Evolutionary conservation across 2,113 vertebrate species (phyloP).

Genomic region (Peucedramus taeniatus): DNA sequence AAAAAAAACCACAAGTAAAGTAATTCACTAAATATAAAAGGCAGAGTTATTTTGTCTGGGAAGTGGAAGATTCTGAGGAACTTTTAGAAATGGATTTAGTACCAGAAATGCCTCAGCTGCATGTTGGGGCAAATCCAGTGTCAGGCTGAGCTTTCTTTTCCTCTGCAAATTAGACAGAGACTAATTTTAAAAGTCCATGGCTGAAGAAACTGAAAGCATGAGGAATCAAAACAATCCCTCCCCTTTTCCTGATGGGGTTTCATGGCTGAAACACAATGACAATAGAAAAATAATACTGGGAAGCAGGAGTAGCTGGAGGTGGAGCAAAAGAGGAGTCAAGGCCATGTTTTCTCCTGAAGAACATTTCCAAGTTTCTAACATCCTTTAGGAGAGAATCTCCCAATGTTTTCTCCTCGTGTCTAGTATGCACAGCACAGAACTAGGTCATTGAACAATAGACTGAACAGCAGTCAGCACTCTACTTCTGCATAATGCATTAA

Average conservation of each 20-base stretch:
- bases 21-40: not conserved
- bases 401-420: constrained; percentile 67
- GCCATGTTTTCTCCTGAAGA: constrained; percentile 58
- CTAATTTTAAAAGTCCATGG: not conserved
- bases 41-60: not conserved
- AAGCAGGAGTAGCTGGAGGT: constrained; percentile 36
- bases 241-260: constrained; percentile 48
- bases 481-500: constrained; percentile 97
- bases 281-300: constrained; percentile 57
- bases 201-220: constrained; percentile 9
- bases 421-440: constrained; percentile 81
- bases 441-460: constrained; percentile 97
- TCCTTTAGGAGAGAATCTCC: constrained; percentile 47
- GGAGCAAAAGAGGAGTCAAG: constrained; percentile 45
- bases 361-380: constrained; percentile 60
- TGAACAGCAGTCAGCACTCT: constrained; percentile 87
- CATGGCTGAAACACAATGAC: constrained; percentile 60
- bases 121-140: constrained; percentile 23
- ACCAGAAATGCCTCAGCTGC: constrained; percentile 17
- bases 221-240: constrained; percentile 32
- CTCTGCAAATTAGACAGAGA: not conserved
- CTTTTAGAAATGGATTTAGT: not conserved
- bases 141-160: not conserved
- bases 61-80: not conserved
- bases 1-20: not conserved